Evolutionary conservation across 2,797 vertebrate species (phyloP).

Genomic region (Anisognathus igniventris): DNA sequence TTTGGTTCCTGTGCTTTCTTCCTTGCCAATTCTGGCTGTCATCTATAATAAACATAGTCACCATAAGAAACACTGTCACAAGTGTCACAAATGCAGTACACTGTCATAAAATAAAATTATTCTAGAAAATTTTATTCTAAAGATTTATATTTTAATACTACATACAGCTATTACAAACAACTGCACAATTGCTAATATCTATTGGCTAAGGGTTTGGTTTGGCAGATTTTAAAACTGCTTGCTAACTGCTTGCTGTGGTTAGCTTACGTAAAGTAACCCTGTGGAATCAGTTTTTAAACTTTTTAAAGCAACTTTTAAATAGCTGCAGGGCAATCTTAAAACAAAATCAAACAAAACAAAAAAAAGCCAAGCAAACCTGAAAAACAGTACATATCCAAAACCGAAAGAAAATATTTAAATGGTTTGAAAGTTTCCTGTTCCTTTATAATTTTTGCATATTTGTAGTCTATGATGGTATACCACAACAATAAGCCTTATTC

Average conservation of each 20-base stretch:
- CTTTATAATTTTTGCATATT: slow-evolving; percentile 46
- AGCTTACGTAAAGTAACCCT: background rate
- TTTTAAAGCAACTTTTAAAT: background rate
- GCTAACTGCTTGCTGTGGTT: background rate
- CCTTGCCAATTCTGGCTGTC: background rate
- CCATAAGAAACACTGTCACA: background rate
- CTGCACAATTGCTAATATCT: background rate
- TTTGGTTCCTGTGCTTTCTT: background rate
- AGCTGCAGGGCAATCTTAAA: background rate
- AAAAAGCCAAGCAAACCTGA: background rate
- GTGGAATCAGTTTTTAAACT: background rate
- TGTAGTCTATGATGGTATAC: slow-evolving; percentile 13
- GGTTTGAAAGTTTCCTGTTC: slow-evolving; percentile 21
- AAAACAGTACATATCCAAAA: background rate
- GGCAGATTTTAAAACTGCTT: background rate
- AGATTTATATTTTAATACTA: background rate
- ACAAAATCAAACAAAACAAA: background rate
- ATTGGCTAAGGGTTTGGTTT: background rate
- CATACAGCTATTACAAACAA: background rate
- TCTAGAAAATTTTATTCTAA: background rate
- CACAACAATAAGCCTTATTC: slow-evolving; percentile 59
- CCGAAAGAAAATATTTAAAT: slow-evolving; percentile 19
- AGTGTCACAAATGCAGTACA: background rate
- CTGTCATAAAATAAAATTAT: background rate
- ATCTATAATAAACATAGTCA: background rate